Evolutionary conservation across 2,113 vertebrate species (phyloP), one percentile per base, ranked within the genome.

Genomic region (Sapayoa aenigma): DNA sequence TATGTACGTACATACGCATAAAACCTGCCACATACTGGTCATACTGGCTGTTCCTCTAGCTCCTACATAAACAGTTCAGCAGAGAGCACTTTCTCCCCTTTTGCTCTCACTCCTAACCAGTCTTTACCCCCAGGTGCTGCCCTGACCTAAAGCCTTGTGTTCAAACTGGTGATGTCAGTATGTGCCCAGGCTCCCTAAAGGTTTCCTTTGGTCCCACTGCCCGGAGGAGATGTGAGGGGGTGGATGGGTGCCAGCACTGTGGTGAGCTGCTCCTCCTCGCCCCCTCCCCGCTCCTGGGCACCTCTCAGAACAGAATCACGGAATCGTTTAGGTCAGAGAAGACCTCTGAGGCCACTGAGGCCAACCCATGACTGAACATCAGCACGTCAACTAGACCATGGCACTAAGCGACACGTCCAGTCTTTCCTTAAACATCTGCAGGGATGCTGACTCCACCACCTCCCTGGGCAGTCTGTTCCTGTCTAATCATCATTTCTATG

Each of bases 201-300:
- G n/a, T 3, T 31, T 39, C 39, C 47, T 39, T 20, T 5, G 2
- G 9, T 15, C 37, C 50, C 30, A 1, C 31, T 41, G 42, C 28
- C 44, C 0, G 0, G 6, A 47, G 12, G 11, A 9, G 6, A 5
- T 47, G 13, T 3, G 20, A 60, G 27, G 15, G 9, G 60, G 24
- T 13, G 9, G 13, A 4, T 4, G 55, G 25, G 9, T 18, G 30
- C 15, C 14, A 24, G 37, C 35, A 28, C 23, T 11, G 2, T 3
- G 25, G 2, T 0, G 0, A 9, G 2, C 31, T 18, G 56, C 77
- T 17, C 46, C 53, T 12, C n/a, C n/a, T n/a, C n/a, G n/a, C 25
- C 31, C 14, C 5, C 27, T 12, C 44, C 8, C 3, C 4, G 6
- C 28, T 62, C 21, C 30, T 0, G 0, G n/a, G 18, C 22, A 8